Percentiles rank a stretch among this genome's conserved stretches.
Evolutionary conservation across 1,140 invertebrate species (phyloP).

Genomic region (Aphelenchoides avenae): DNA sequence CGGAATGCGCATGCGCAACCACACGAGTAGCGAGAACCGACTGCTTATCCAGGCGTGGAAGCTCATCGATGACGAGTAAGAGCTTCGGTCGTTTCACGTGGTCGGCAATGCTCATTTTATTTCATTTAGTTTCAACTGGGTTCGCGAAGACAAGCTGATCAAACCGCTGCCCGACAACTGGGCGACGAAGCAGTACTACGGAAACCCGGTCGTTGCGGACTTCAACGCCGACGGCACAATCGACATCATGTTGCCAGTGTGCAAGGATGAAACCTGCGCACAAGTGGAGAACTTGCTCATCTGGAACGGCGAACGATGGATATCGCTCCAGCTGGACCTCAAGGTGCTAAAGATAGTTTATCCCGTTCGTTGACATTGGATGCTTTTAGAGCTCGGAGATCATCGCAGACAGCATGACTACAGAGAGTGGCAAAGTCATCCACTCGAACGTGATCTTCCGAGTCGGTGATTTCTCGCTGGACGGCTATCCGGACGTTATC

Average conservation of each 20-base stretch:
- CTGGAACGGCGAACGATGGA: slow-evolving; percentile 33
- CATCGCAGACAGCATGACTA: not conserved
- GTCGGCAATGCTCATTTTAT: not conserved
- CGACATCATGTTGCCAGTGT: slow-evolving; percentile 50
- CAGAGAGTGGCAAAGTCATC: too few relatives aligned
- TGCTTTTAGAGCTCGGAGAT: slow-evolving; percentile 6
- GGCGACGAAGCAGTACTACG: slow-evolving; percentile 31
- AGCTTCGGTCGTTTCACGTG: not conserved
- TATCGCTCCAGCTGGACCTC: slow-evolving; percentile 34
- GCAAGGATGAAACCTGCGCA: slow-evolving; percentile 33
- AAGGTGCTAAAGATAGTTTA: slow-evolving; percentile 21
- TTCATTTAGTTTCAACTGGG: slow-evolving; percentile 32
- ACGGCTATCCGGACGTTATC: slow-evolving; percentile 53
- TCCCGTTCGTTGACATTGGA: not conserved
- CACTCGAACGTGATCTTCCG: slow-evolving; percentile 45
- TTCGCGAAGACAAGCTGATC: slow-evolving; percentile 16
- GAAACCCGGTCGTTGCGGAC: slow-evolving; percentile 44
- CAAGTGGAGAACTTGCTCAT: slow-evolving; percentile 35
- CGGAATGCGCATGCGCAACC: slow-evolving; percentile 25
- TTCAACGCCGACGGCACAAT: slow-evolving; percentile 47
- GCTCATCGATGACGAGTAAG: slow-evolving; percentile 21
- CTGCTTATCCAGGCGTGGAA: slow-evolving; percentile 38
- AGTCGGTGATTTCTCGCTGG: slow-evolving; percentile 53
- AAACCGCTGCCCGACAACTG: slow-evolving; percentile 24
- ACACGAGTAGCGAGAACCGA: slow-evolving; percentile 11